phyloP scores from a whole-genome alignment of 2,113 vertebrate genomes.

The Delphinus delphis region DNA sequence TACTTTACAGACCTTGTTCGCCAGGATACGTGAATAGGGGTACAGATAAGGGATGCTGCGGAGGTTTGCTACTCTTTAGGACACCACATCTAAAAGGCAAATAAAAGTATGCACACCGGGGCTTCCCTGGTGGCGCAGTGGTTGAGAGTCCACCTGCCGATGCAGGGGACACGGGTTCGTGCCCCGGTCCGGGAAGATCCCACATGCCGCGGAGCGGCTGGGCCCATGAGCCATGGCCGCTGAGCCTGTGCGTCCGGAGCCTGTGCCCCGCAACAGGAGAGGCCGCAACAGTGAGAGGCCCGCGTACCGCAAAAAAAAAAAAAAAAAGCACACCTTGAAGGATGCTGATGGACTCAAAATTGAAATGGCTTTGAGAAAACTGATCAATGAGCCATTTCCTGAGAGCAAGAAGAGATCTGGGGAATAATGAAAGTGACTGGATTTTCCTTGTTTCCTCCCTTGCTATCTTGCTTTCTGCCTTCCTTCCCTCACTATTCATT shows the following conservation, averaged over 20 bases:
- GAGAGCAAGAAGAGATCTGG: not conserved
- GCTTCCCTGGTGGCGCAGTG: too few relatives aligned
- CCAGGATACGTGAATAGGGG: not conserved
- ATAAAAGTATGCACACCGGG: not conserved
- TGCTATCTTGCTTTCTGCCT: not conserved
- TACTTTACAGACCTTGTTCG: not conserved
- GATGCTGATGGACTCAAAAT: not conserved
- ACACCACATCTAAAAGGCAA: not conserved
- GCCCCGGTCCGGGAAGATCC: too few relatives aligned
- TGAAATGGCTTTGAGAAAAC: slow-evolving; percentile 12
- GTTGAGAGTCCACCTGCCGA: too few relatives aligned
- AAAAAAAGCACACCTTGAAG: not conserved
- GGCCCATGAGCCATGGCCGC: too few relatives aligned
- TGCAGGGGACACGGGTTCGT: too few relatives aligned
- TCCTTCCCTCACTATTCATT: not conserved
- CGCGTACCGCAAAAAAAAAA: too few relatives aligned
- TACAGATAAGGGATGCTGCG: accelerated
- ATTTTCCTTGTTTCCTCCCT: not conserved
- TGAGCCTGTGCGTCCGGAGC: too few relatives aligned
- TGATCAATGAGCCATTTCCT: not conserved
- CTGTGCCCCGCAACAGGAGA: too few relatives aligned
- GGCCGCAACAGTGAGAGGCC: too few relatives aligned
- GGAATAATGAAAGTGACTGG: not conserved
- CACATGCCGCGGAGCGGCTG: too few relatives aligned
- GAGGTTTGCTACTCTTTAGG: not conserved